Base-by-base conservation (phyloP, 1,140 invertebrate genomes). In the Drosophila persimilis region DNA sequence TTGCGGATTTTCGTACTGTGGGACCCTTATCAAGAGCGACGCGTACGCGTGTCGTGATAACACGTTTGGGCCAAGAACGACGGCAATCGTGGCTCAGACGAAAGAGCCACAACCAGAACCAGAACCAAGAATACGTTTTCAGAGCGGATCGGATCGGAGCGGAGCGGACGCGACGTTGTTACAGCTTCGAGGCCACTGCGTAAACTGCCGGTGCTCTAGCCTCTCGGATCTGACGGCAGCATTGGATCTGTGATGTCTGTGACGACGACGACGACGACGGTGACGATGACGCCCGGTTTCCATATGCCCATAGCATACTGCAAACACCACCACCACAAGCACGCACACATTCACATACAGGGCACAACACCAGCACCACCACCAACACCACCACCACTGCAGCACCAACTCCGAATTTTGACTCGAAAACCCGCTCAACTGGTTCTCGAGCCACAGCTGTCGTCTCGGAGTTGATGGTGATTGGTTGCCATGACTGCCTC, bases 141-240 rank as follows among this genome's bases (percentile, higher is more conserved):
- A 46, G 17, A 50, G 48, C 35, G 35, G 11, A 13, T 9, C 58
- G 59, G 26, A 53, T 54, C 56, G 62, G 71, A 26, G 26, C 39
- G 11, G 53, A 45, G 26, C 46, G 59, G 61, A 75, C 83, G 83
- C 80, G 78, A 86, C 80, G 83, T 88, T 88, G 83, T 88, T 88
- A 88, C 78, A 88, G 79, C 83, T 83, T 72, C 83, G 83, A 88
- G 75, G 79, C 78, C 83, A 88, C 71, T 83, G 74, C 78, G 75
- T 75, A 65, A 78, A 88, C 83, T 88, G 83, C 84, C 81, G 78
- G 73, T 62, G 80, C 80, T 71, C 62, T 75, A 62, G 52, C 60
- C 78, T 46, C 59, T 73, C 64, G 73, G 77, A 71, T 75, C 64
- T 77, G 74, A 79, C 71, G 61, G 59, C 75, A 73, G 57, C 65